Evolutionary conservation across 2,888 invertebrate species (phyloP).

Genomic region (Heliconius sara): DNA sequence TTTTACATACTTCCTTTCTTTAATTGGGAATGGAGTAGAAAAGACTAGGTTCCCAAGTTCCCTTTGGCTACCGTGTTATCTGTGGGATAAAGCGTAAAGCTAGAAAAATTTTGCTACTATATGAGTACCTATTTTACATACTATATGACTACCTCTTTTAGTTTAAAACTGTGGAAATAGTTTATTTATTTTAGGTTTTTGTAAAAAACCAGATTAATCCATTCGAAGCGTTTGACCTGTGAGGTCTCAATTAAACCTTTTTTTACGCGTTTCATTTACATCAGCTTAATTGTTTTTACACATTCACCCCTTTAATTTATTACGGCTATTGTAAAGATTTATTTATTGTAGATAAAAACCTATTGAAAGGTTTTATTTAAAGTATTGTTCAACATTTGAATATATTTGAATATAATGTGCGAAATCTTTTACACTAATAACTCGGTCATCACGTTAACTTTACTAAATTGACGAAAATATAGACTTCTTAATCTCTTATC

Average conservation of each 20-base stretch:
- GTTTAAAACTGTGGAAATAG: neutral
- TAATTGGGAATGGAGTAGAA: too few species aligned
- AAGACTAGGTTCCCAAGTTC: too few species aligned
- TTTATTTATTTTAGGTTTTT: neutral
- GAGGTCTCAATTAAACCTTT: slow-evolving; percentile 27
- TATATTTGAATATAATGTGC: neutral
- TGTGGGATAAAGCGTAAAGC: too few species aligned
- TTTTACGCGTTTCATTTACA: slow-evolving; percentile 29
- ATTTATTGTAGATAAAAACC: slow-evolving; percentile 18
- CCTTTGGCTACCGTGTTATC: too few species aligned
- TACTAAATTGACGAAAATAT: neutral
- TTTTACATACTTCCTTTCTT: too few species aligned
- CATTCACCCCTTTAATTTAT: slow-evolving; percentile 24
- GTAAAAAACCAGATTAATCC: slow-evolving; percentile 8
- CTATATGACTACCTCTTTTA: too few species aligned
- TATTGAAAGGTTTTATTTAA: slow-evolving; percentile 13
- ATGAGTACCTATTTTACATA: too few species aligned
- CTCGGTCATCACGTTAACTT: neutral
- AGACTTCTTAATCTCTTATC: too few species aligned
- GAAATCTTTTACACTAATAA: neutral
- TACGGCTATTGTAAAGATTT: slow-evolving; percentile 28
- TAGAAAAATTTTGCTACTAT: too few species aligned
- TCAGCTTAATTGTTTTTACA: slow-evolving; percentile 31
- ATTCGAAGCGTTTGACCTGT: slow-evolving; percentile 24
- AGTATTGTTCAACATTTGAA: neutral